Evolutionary conservation across 2,797 vertebrate species (phyloP).

Genomic region (Acrossocheilus fasciatus): DNA sequence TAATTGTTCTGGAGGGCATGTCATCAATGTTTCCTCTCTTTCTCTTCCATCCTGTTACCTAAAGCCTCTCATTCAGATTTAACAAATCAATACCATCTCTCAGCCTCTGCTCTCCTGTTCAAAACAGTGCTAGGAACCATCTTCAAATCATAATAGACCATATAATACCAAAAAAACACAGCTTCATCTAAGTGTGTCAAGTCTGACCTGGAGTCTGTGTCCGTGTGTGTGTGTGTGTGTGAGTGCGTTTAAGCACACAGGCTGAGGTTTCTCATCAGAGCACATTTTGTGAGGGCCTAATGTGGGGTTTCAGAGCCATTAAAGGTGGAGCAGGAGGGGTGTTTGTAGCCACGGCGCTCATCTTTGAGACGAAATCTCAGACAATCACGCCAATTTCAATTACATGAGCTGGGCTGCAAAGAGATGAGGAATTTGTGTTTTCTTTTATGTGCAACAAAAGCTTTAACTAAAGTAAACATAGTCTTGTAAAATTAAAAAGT

Average conservation of each 20-base stretch:
- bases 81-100: constrained; percentile 34
- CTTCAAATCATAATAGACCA: constrained; percentile 29
- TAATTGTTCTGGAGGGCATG: constrained; percentile 26
- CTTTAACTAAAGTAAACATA: not conserved
- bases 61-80: constrained; percentile 40
- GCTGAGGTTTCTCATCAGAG: constrained; percentile 15
- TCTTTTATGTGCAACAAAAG: not conserved
- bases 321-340: not conserved
- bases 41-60: constrained; percentile 20
- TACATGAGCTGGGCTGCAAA: not conserved
- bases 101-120: constrained; percentile 1
- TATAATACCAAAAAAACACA: not conserved
- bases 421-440: constrained; percentile 3
- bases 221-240: no score
- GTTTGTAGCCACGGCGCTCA: not conserved
- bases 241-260: not conserved
- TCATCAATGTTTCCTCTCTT: constrained; percentile 9
- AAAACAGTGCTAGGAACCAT: constrained; percentile 20
- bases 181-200: not conserved
- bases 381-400: constrained; percentile 19
- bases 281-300: constrained; percentile 1
- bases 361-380: constrained; percentile 9
- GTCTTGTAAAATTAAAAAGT: not conserved
- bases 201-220: not conserved
- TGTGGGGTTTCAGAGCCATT: constrained; percentile 22